Evolutionary conservation across 2,113 vertebrate species (phyloP), one percentile per base, ranked within the genome.

Genomic region (Ammodytes dubius): DNA sequence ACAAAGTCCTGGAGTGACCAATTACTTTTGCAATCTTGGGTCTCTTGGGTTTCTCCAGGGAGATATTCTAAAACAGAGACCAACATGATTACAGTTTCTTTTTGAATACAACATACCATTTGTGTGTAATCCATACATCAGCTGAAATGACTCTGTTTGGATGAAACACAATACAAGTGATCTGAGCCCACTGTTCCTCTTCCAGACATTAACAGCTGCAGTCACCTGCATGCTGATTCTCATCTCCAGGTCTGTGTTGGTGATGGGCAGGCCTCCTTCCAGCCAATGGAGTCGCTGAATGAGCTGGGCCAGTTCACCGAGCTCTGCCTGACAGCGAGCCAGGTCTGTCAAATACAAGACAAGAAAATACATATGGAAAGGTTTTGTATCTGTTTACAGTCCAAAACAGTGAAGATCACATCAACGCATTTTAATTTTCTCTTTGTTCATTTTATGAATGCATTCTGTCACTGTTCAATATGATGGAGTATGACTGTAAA

Each of bases 1-100:
- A 97, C 2, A 97, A 93, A 42, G 96, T 97, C 82, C 94, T 97
- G 91, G 61, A 95, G 77, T 96, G 97, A 78, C 97, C 97, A 81
- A 95, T 95, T 50, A 93, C 93, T 73, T 91, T 97, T 27, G 94
- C 96, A 1, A 13, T 72, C 75, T 95, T 97, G 27, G 27, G 27
- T 52, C 94, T 98, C 90, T 97, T 97, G 0, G 97, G 97, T 75
- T 97, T 98, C 83, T 97, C 96, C 0, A 96, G 40, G 66, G 0
- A 94, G 81, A 92, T 70, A 87, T 95, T 94, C 95, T 96, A 39
- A 37, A 82, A 79, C 10, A 82, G 19, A 58, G 14, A 65, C 5
- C 43, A 70, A 66, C 49, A 45, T 3, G 7, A 7, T 74, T 43
- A 69, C 0, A 57, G 17, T 3, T 59, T 42, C 1, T 27, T 3